Percentiles rank a stretch among this genome's conserved stretches.
These are phyloP conservation scores for Chromobotia macracanthus DNA, from an alignment of 2,797 vertebrate genomes.

Conservation along the genomic window DNA sequence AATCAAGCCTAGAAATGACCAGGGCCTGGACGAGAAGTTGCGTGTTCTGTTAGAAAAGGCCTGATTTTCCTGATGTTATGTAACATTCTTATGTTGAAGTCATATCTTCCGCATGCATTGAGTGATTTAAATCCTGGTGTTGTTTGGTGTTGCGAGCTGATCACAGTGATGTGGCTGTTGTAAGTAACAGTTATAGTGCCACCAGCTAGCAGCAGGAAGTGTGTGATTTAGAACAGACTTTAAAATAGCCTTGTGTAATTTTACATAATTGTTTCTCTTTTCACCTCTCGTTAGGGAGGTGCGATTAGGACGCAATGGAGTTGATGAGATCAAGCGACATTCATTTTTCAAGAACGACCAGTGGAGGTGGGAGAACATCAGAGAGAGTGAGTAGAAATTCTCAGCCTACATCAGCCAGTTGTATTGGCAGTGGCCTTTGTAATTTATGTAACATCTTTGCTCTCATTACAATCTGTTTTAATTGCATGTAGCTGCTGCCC, in stretches of 20 bases:
- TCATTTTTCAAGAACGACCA: slow-evolving; percentile 99
- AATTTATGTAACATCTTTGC: background rate
- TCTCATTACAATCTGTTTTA: slow-evolving; percentile 4
- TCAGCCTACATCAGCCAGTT: no score
- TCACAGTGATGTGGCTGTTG: no score
- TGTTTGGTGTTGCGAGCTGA: no score
- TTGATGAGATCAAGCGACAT: slow-evolving; percentile 97
- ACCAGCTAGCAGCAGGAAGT: slow-evolving; percentile 94
- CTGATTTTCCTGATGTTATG: no score
- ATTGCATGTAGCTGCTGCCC: slow-evolving; percentile 85
- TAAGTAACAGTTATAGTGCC: no score
- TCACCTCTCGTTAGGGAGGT: slow-evolving; percentile 81
- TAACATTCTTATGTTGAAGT: no score
- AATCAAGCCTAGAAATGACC: no score
- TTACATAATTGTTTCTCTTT: background rate
- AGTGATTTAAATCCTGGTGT: no score
- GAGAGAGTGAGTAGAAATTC: slow-evolving; percentile 86
- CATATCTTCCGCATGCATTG: no score
- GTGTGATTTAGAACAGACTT: slow-evolving; percentile 64
- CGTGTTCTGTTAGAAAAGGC: no score
- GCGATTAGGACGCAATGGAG: slow-evolving; percentile 92
- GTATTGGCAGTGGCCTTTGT: background rate
- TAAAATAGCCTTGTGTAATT: background rate
- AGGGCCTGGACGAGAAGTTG: no score
- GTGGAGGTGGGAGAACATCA: slow-evolving; percentile 95